Evolutionary conservation across 1,140 invertebrate species (phyloP), one percentile per base, ranked within the genome.

Genomic region (Cardiocondyla obscurior): DNA sequence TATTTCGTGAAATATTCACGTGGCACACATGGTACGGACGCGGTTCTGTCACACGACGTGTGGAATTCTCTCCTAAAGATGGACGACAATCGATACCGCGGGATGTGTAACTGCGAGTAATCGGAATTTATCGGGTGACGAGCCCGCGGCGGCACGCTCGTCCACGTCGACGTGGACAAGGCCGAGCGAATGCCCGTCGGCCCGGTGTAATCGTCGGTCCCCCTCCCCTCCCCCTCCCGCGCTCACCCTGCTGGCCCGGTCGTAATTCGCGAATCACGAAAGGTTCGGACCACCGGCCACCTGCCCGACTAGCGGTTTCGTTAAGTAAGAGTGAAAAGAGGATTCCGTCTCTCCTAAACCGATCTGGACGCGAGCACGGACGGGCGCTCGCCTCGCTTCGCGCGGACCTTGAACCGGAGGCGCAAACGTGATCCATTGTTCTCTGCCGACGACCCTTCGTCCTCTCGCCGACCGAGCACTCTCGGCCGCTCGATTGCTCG

Each of bases 361-460:
- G 69, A 77, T 86, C 81, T 87, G 81, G 82, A 74, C 69, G 85
- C 67, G 70, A 3, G 8, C 69, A 14, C 67, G 30, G 12, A 51
- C 58, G 14, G 5, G 28, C 22, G 55, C 30, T 33, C 55, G 55
- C 55, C n/a, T 60, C 57, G 58, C 33, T 39, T 62, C 58, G 33
- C 33, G 44, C 58, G 57, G 88, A 86, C 88, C 87, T 89, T 89
- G 87, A 89, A 89, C 88, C 87, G 53, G 53, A 74, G 51, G n/a
- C 79, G 81, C 84, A 85, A 85, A 81, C 84, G 79, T 88, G 86
- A 65, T 76, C 86, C 86, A 88, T 88, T 88, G 87, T 88, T 88
- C 87, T 88, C 81, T 88, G 87, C 64, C 64, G 86, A 85, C 86
- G 86, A 88, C 79, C 86, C 87, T 83, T 84, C 81, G 83, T 85